Percentiles rank a stretch among this genome's conserved stretches.
Evolutionary conservation across 2,888 invertebrate species (phyloP).

Genomic region (Teinopalpus imperialis): DNA sequence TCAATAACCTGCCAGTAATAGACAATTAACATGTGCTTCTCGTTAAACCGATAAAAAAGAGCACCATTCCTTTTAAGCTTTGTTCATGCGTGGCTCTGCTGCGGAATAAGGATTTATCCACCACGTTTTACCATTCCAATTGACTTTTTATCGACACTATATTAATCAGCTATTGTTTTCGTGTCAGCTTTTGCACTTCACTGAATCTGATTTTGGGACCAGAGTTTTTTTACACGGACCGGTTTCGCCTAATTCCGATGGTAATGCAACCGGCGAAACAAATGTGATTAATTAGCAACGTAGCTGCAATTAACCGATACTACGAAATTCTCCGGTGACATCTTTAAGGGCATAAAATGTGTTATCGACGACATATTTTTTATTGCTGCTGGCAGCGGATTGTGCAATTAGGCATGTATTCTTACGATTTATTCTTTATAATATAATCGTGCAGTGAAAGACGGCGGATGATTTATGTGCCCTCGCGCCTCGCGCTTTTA

Average conservation of each 20-base stretch:
- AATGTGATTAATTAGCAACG: slow-evolving; percentile 63
- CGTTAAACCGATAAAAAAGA: slow-evolving; percentile 22
- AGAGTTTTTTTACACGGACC: slow-evolving; percentile 52
- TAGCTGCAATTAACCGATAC: slow-evolving; percentile 51
- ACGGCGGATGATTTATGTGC: slow-evolving; percentile 67
- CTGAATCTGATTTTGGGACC: slow-evolving; percentile 56
- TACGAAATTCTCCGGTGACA: slow-evolving; percentile 40
- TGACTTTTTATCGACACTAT: slow-evolving; percentile 54
- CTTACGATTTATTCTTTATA: slow-evolving; percentile 58
- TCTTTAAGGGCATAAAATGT: slow-evolving; percentile 29
- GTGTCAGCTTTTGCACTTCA: slow-evolving; percentile 76
- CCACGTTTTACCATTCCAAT: slow-evolving; percentile 40
- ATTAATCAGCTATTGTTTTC: slow-evolving; percentile 72
- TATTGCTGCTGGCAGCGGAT: slow-evolving; percentile 30
- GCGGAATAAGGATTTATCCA: slow-evolving; percentile 49
- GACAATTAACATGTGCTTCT: slow-evolving; percentile 21
- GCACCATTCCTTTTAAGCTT: slow-evolving; percentile 28
- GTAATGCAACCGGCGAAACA: slow-evolving; percentile 58
- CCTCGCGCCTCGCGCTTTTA: slow-evolving; percentile 69
- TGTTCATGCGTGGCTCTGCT: slow-evolving; percentile 52
- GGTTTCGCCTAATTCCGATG: slow-evolving; percentile 69
- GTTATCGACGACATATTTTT: slow-evolving; percentile 30
- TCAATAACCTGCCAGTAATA: slow-evolving; percentile 14
- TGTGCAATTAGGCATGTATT: slow-evolving; percentile 64
- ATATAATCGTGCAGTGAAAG: slow-evolving; percentile 69